Conservation (phyloP, 2,888 invertebrate species). For the Polydrusus pterygomalis region DNA sequence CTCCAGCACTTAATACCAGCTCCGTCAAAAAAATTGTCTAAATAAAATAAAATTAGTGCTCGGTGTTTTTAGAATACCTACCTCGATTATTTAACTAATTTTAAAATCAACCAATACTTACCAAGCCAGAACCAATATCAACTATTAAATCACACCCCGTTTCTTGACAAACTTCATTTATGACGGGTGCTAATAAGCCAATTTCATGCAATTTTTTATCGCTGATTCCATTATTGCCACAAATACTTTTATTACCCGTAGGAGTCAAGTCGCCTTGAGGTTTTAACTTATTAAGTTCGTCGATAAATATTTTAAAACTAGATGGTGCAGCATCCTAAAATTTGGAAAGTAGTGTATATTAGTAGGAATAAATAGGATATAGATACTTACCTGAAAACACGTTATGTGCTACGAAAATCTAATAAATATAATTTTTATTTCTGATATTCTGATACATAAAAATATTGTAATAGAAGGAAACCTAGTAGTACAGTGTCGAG, state of each 20-base stretch:
- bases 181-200: slow-evolving; percentile 75
- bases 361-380: background rate
- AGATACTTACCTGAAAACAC: too few relatives aligned
- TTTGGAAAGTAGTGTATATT: background rate
- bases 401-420: too few relatives aligned
- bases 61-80: too few relatives aligned
- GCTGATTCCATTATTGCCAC: slow-evolving; percentile 71
- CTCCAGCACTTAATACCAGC: too few relatives aligned
- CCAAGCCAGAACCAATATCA: slow-evolving; percentile 85
- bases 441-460: too few relatives aligned
- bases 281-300: slow-evolving; percentile 66
- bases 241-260: background rate
- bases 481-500: too few relatives aligned
- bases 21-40: too few relatives aligned
- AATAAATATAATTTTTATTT: too few relatives aligned
- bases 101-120: slow-evolving; percentile 70
- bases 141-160: slow-evolving; percentile 75
- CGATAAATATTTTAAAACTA: slow-evolving; percentile 70
- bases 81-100: too few relatives aligned
- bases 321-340: slow-evolving; percentile 70
- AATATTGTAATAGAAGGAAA: too few relatives aligned
- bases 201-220: slow-evolving; percentile 85
- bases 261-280: slow-evolving; percentile 50
- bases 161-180: slow-evolving; percentile 73
- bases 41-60: too few relatives aligned